Evolutionary conservation across 2,797 vertebrate species (phyloP).

Genomic region (Loriculus beryllinus): DNA sequence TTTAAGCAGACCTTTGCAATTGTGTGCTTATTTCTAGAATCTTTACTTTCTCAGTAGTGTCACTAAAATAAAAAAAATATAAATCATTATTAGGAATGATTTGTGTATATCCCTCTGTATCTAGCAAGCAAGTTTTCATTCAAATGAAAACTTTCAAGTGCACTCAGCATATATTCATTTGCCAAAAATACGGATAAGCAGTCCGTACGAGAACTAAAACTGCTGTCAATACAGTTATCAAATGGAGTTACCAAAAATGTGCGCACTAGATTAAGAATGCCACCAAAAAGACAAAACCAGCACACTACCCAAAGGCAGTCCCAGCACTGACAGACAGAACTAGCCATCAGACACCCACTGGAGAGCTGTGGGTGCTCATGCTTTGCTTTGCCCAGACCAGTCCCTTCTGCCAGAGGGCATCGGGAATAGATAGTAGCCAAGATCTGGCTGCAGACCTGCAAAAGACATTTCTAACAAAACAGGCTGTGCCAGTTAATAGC

Average conservation of each 20-base stretch:
- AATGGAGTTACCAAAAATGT: accelerated
- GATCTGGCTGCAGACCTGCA: neutral
- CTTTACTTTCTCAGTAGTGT: neutral
- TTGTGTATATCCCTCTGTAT: neutral
- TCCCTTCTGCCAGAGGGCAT: too few relatives aligned
- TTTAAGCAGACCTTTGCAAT: neutral
- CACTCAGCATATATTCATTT: neutral
- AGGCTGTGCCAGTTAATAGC: neutral
- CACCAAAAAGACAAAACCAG: neutral
- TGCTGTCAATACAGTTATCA: neutral
- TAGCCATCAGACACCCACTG: accelerated
- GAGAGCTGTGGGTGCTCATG: neutral
- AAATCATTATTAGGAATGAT: neutral
- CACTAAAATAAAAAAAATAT: neutral
- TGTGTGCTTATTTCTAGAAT: neutral
- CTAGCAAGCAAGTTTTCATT: neutral
- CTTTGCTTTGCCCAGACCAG: neutral
- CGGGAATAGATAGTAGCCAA: neutral
- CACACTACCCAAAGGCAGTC: accelerated
- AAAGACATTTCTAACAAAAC: neutral
- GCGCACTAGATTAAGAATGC: neutral
- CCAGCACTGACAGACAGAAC: accelerated
- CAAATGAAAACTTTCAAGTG: neutral
- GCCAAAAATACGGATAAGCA: neutral
- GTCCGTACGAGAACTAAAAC: neutral